phyloP scores from a whole-genome alignment of 2,797 vertebrate species.

The Hypotaenidia okinawae region DNA sequence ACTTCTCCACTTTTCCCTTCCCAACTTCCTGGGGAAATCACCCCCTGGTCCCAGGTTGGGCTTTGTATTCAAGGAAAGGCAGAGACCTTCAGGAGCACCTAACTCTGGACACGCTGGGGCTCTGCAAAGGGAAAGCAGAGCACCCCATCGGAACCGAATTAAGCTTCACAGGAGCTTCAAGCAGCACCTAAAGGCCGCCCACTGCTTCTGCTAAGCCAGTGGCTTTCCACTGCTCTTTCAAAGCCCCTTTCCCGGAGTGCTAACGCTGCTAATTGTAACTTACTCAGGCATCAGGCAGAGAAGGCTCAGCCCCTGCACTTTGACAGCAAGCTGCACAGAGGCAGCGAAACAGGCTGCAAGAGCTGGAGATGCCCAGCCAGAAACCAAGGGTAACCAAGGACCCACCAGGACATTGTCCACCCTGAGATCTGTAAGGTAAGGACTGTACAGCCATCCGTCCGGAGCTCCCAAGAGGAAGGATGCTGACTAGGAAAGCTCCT shows the following conservation, averaged over 20 bases:
- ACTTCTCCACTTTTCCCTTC: too few relatives aligned
- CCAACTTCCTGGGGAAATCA: neutral
- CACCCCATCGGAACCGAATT: neutral
- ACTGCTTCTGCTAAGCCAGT: neutral
- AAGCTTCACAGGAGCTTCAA: neutral
- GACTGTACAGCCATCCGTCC: neutral
- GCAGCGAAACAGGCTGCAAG: neutral
- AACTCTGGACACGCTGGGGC: neutral
- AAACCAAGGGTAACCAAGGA: neutral
- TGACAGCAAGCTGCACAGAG: neutral
- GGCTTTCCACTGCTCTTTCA: neutral
- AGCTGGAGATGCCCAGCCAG: neutral
- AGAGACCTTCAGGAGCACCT: neutral
- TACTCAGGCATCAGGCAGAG: neutral
- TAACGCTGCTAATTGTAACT: neutral
- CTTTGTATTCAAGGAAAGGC: neutral
- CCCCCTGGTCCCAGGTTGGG: neutral
- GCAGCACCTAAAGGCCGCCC: neutral
- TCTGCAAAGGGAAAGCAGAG: neutral
- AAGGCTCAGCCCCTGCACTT: neutral
- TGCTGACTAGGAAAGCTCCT: neutral
- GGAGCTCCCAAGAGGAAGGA: neutral
- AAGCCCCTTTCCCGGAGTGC: neutral
- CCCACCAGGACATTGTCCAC: neutral
- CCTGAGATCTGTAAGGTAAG: neutral